These are phyloP conservation scores for Agriopis aurantiaria DNA, from an alignment of 2,888 invertebrate genomes.

Conservation along the genomic window DNA sequence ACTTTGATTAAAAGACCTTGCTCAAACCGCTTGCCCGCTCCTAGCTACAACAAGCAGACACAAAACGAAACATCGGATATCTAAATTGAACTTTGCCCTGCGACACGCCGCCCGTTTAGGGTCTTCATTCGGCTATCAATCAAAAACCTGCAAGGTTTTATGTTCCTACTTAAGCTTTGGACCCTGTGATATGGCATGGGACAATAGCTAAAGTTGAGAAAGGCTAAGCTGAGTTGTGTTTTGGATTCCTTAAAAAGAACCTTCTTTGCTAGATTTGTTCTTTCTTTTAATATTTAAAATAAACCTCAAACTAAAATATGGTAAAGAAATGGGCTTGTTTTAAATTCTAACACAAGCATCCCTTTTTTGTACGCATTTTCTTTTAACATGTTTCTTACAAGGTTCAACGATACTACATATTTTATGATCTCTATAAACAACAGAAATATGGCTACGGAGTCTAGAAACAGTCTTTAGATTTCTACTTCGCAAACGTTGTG, in stretches of 20 bases:
- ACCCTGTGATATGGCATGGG: constrained; percentile 6
- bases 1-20: neutral
- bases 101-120: constrained; percentile 64
- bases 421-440: constrained; percentile 15
- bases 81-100: constrained; percentile 78
- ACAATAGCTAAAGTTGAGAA: neutral
- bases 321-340: too few relatives aligned
- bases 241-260: constrained; percentile 3
- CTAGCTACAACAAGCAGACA: constrained; percentile 57
- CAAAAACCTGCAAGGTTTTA: constrained; percentile 48
- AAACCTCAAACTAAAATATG: neutral
- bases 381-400: constrained; percentile 8
- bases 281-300: too few relatives aligned
- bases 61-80: constrained; percentile 72
- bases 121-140: constrained; percentile 73
- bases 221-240: constrained; percentile 1
- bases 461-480: constrained; percentile 26
- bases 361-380: constrained; percentile 5
- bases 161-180: constrained; percentile 29
- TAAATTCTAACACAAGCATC: too few relatives aligned
- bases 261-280: constrained; percentile 1
- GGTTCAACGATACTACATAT: constrained; percentile 3
- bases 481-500: constrained; percentile 41
- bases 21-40: neutral
- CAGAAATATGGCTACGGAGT: constrained; percentile 17